These are phyloP conservation scores for Trypoxylon attenuatum DNA, from an alignment of 2,888 invertebrate species.

Conservation along the genomic window DNA sequence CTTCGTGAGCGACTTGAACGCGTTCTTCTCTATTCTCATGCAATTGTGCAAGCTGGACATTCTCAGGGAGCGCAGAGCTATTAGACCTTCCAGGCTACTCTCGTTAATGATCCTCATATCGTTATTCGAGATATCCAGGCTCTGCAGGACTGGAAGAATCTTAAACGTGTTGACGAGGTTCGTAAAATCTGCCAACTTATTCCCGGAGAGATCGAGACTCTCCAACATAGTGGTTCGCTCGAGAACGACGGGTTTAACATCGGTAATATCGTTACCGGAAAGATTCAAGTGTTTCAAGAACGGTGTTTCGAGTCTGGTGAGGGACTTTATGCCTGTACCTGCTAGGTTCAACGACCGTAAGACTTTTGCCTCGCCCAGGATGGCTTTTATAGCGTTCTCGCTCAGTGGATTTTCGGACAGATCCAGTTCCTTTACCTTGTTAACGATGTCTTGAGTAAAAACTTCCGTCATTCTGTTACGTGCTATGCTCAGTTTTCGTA, in stretches of 20 bases:
- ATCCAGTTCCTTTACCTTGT: constrained; percentile 90
- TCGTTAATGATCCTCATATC: constrained; percentile 86
- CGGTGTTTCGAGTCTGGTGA: constrained; percentile 87
- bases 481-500: constrained; percentile 81
- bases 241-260: constrained; percentile 82
- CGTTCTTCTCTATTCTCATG: constrained; percentile 87
- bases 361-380: constrained; percentile 92
- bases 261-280: constrained; percentile 83
- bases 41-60: constrained; percentile 82
- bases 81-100: constrained; percentile 84
- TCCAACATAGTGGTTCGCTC: constrained; percentile 88
- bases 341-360: constrained; percentile 88
- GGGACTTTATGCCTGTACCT: constrained; percentile 82
- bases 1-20: constrained; percentile 84
- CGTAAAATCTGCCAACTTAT: constrained; percentile 79
- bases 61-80: constrained; percentile 80
- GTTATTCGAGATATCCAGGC: constrained; percentile 88
- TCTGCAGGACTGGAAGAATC: constrained; percentile 81
- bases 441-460: constrained; percentile 90
- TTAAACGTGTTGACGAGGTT: constrained; percentile 64
- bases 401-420: constrained; percentile 90
- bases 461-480: constrained; percentile 86
- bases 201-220: constrained; percentile 85
- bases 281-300: constrained; percentile 87
- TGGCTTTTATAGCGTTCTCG: constrained; percentile 82